These are phyloP conservation scores for Drosophila helvetica DNA, from an alignment of 2,888 invertebrate species.

Conservation along the genomic window DNA sequence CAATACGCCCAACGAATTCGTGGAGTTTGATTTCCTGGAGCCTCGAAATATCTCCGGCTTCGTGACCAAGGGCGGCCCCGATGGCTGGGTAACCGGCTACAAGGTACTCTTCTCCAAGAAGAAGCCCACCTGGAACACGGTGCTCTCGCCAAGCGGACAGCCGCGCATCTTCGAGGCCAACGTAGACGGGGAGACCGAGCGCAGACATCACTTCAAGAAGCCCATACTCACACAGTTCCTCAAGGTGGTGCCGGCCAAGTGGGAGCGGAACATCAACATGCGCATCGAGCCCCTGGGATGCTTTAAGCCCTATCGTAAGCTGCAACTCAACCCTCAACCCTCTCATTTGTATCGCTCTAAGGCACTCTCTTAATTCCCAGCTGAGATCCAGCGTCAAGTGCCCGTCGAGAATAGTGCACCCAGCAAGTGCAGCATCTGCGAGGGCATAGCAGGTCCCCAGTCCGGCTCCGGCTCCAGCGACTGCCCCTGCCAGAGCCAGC, in stretches of 20 bases:
- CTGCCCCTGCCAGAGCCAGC: conserved; percentile 85
- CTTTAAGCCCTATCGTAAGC: conserved; percentile 89
- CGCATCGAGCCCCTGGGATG: conserved; percentile 92
- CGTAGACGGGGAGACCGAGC: conserved; percentile 87
- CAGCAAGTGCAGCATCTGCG: conserved; percentile 85
- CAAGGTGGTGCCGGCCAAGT: conserved; percentile 89
- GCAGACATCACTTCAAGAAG: conserved; percentile 88
- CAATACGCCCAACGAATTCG: conserved; percentile 88
- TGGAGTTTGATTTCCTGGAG: conserved; percentile 91
- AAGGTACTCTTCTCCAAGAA: conserved; percentile 90
- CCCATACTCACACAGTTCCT: conserved; percentile 90
- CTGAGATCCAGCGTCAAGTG: conserved; percentile 66
- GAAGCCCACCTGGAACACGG: conserved; percentile 88
- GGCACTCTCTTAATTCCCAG: conserved; percentile 37
- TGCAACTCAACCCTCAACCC: neutral
- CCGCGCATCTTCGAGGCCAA: conserved; percentile 89
- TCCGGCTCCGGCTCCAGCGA: conserved; percentile 34
- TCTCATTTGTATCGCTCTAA: neutral
- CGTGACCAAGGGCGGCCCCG: conserved; percentile 88
- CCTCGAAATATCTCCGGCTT: conserved; percentile 91
- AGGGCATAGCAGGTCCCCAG: conserved; percentile 57
- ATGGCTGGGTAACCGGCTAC: conserved; percentile 91
- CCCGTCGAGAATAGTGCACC: conserved; percentile 43
- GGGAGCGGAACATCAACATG: conserved; percentile 90
- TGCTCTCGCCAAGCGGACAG: conserved; percentile 85